Evolutionary conservation across 2,888 invertebrate species (phyloP), one percentile per base, ranked within the genome.

Genomic region (Phanerotoma sp.): DNA sequence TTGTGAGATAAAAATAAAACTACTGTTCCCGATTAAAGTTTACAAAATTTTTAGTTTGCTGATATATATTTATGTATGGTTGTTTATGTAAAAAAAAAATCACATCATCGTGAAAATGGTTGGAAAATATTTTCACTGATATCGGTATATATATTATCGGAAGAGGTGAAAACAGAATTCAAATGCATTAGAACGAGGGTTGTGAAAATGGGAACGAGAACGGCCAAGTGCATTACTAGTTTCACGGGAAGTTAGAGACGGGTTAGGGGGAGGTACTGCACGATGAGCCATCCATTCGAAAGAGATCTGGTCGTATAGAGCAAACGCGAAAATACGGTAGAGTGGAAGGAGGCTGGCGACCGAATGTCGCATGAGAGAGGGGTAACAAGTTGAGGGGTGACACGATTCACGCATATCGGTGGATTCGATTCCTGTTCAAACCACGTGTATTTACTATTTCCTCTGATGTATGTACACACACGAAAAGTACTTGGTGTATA

Each of bases 1-100:
- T 64, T 67, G 47, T 42, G 37, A 66, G 63, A 65, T 66, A 63
- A 66, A 69, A 69, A 69, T 69, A 71, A n/a, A n/a, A n/a, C n/a
- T n/a, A n/a, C n/a, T n/a, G n/a, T n/a, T n/a, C n/a, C n/a, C n/a
- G n/a, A n/a, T n/a, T n/a, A n/a, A n/a, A n/a, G n/a, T n/a, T n/a
- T n/a, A n/a, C n/a, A n/a, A n/a, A n/a, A n/a, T n/a, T n/a, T n/a
- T n/a, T n/a, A n/a, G n/a, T n/a, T n/a, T n/a, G n/a, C n/a, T n/a
- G n/a, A n/a, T n/a, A n/a, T n/a, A n/a, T n/a, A n/a, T n/a, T n/a
- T n/a, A n/a, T n/a, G n/a, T n/a, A n/a, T n/a, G n/a, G n/a, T n/a
- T n/a, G n/a, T n/a, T n/a, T n/a, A n/a, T n/a, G n/a, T n/a, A n/a
- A n/a, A n/a, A n/a, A n/a, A n/a, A n/a, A n/a, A n/a, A n/a, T n/a